Evolutionary conservation across 1,140 invertebrate genomes (phyloP), one percentile per base, ranked within the genome.

Genomic region (Portunus trituberculatus): DNA sequence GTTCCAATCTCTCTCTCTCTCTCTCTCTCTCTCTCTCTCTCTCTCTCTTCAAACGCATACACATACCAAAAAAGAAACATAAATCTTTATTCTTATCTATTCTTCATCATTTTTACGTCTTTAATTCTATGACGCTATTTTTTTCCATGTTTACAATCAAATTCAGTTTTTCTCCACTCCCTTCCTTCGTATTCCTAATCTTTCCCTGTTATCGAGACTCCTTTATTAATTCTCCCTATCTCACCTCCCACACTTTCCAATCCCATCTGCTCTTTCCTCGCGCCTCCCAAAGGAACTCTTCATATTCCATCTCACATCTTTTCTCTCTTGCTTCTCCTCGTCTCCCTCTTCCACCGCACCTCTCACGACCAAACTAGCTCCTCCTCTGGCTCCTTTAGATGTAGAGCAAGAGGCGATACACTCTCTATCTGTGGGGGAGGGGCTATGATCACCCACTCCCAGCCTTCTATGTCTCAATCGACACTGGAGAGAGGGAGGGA

Each of bases 401-500:
- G 45, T 31, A 46, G 45, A 59, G 29, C 45, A 86, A 86, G 83
- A 45, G 76, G 28, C 84, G n/a, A 32, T 87, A 67, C 39, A 45
- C 91, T 8, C 39, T 86, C 32, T 45, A 28, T 28, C 32, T 32
- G 48, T 25, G 45, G n/a, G 52, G 89, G 29, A 52, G 39, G 83
- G 45, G 82, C 84, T 25, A 84, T 93, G 92, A 93, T 93, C 46
- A 52, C 46, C 83, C 84, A 39, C 29, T 59, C 10, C 92, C 91
- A 83, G 28, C 28, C 87, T 88, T 87, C 84, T 86, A 45, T 93
- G 48, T 93, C 92, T 88, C 92, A 93, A 87, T 93, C 46, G 82
- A 93, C 46, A 88, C 82, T 32, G 31, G 31, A 31, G 52, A 59
- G 52, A 59, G 46, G 46, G 31, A 29, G 31, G 39, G 31, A n/a